These are phyloP conservation scores for Euborellia annulipes DNA, from an alignment of 1,140 invertebrate species.

Conservation along the genomic window DNA sequence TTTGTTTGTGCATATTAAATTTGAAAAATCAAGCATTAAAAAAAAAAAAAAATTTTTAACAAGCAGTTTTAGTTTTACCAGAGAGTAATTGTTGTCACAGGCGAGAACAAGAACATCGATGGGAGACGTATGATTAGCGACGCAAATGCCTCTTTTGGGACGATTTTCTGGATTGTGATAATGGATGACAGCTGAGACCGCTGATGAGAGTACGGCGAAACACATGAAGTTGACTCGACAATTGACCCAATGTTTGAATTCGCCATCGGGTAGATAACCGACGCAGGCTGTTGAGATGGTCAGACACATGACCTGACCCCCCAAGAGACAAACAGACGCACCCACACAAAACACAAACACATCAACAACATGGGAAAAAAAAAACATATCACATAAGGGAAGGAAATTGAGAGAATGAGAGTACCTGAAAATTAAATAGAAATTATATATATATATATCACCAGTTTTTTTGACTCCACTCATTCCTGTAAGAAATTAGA, in stretches of 20 bases:
- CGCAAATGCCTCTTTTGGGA: conserved; percentile 80
- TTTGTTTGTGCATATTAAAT: too few species aligned
- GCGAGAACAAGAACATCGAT: conserved; percentile 94
- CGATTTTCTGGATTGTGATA: conserved; percentile 76
- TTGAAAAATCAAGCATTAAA: too few species aligned
- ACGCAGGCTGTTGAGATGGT: conserved; percentile 67
- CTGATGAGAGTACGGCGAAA: conserved; percentile 74
- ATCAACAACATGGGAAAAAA: too few species aligned
- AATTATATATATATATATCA: too few species aligned
- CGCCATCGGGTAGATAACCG: conserved; percentile 61
- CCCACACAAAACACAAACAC: conserved; percentile 4
- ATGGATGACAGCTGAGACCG: conserved; percentile 73
- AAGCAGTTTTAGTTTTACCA: conserved; percentile 45
- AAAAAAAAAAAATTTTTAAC: too few species aligned
- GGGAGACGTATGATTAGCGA: conserved; percentile 98
- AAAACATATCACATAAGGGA: too few species aligned
- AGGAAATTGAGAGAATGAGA: too few species aligned
- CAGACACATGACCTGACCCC: conserved; percentile 59
- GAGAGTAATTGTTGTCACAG: conserved; percentile 93
- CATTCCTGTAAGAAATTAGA: too few species aligned
- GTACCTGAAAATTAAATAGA: too few species aligned
- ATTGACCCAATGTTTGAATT: conserved; percentile 60
- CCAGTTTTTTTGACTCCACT: too few species aligned
- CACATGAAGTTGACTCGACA: conserved; percentile 66
- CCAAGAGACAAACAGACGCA: conserved; percentile 15